These are phyloP conservation scores for Anthonomus grandis DNA, from an alignment of 1,140 invertebrate genomes.

Conservation along the genomic window DNA sequence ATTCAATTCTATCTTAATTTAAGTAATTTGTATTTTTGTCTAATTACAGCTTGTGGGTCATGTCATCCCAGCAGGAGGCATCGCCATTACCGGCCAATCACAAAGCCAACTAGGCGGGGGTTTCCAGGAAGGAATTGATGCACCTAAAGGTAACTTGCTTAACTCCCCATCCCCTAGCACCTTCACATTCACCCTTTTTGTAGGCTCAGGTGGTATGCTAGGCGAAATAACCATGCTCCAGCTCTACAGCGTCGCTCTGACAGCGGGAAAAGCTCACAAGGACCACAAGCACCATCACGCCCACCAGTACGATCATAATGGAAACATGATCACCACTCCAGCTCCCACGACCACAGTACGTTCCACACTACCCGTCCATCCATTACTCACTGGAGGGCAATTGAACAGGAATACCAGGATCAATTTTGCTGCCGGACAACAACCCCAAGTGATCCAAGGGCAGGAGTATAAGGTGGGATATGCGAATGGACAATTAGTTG, in stretches of 20 bases:
- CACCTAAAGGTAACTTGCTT: constrained; percentile 51
- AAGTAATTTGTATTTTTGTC: too few relatives aligned
- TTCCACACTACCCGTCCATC: constrained; percentile 56
- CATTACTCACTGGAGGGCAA: constrained; percentile 64
- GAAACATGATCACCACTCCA: constrained; percentile 59
- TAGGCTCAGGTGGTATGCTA: constrained; percentile 63
- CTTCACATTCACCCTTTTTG: constrained; percentile 24
- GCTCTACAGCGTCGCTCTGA: constrained; percentile 71
- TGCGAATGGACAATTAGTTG: constrained; percentile 59
- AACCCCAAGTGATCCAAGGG: constrained; percentile 52
- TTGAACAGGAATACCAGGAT: constrained; percentile 59
- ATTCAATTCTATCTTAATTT: neutral
- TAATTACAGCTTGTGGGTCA: constrained; percentile 68
- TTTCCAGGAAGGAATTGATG: constrained; percentile 56
- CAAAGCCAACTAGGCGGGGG: constrained; percentile 59
- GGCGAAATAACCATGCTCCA: constrained; percentile 77
- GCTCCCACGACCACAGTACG: constrained; percentile 54
- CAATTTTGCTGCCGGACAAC: constrained; percentile 51
- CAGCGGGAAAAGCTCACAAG: constrained; percentile 76
- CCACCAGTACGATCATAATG: constrained; percentile 73
- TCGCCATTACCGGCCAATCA: constrained; percentile 69
- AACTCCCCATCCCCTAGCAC: neutral
- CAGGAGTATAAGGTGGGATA: constrained; percentile 54
- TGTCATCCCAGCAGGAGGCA: constrained; percentile 70
- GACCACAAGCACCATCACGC: constrained; percentile 82